Base-by-base conservation (phyloP, 2,888 invertebrate species). In the Mongoloraphidia duomilia region DNA sequence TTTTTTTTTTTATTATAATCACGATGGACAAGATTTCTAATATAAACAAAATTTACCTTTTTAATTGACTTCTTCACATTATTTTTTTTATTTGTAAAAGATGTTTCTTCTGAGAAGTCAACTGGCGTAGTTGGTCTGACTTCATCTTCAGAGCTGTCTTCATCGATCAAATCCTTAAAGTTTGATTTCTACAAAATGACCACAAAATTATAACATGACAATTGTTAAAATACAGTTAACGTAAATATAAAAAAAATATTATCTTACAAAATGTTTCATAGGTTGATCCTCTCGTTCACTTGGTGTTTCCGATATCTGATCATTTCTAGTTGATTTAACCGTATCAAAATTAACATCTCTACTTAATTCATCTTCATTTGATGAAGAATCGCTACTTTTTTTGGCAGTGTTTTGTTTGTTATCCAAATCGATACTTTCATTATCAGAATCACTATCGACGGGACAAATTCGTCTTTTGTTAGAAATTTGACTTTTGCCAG, bases 61-160 rank as follows among this genome's bases (percentile, higher is more conserved):
- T 42, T 13, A 9, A n/a, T 8, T 13, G 26, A 42, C 8, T 42
- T 9, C 8, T 42, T 11, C 14, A 42, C 14, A 39, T 39, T 39
- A 8, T 39, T 13, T 34, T 51, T 35, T 26, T 40, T 43, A 53
- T 53, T 35, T 46, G 35, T 46, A 41, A 45, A 26, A 8, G 46
- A 33, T 52, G 44, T 33, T 49, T 49, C 49, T 48, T 48, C 47
- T 46, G 34, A 37, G 41, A 50, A 34, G 51, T 59, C 59, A 44
- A 65, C 63, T 50, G 62, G 36, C 37, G 41, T 43, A 34, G 37
- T 51, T n/a, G 40, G 41, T 42, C 46, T 38, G 53, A 55, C 56
- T 41, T 69, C 70, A 55, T 73, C 71, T 58, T 71, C 74, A 46
- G 75, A 75, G 51, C 72, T 74, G 52, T 77, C 77, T 8, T 76